phyloP scores from a whole-genome alignment of 2,113 vertebrate genomes.

The Odocoileus hemionus region DNA sequence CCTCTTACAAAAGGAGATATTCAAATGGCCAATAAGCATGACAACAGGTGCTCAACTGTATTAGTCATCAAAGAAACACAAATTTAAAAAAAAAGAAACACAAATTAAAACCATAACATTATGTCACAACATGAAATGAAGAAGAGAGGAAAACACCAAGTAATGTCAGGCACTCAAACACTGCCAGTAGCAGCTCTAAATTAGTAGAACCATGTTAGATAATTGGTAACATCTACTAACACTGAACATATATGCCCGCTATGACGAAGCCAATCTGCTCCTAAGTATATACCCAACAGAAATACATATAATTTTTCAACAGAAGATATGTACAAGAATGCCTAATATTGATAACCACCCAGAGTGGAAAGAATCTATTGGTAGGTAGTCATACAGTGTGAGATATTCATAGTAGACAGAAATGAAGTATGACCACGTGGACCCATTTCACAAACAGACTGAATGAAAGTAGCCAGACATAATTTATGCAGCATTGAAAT shows the following conservation, averaged over 20 bases:
- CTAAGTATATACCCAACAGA: not conserved
- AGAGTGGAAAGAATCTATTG: not conserved
- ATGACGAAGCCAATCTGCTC: not conserved
- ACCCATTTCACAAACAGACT: not conserved
- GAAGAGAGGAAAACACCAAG: not conserved
- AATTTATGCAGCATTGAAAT: not conserved
- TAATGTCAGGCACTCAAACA: not conserved
- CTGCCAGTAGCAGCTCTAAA: not conserved
- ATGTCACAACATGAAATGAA: not conserved
- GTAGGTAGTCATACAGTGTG: not conserved
- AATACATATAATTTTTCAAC: not conserved
- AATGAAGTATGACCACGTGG: not conserved
- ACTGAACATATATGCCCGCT: not conserved
- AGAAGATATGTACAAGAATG: not conserved
- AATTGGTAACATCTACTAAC: not conserved
- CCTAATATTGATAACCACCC: not conserved
- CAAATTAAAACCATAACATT: constrained; percentile 6
- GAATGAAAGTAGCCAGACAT: not conserved
- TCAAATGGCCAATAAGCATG: not conserved
- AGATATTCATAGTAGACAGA: not conserved
- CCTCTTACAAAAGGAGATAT: not conserved
- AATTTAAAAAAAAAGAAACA: constrained; percentile 39
- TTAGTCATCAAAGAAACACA: constrained; percentile 28
- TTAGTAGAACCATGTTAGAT: not conserved
- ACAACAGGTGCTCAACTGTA: not conserved